A percentile compares a stretch with the other conserved stretches of the same genome.
phyloP scores from a whole-genome alignment of 1,140 invertebrate species.

The Hycleus cichorii region DNA sequence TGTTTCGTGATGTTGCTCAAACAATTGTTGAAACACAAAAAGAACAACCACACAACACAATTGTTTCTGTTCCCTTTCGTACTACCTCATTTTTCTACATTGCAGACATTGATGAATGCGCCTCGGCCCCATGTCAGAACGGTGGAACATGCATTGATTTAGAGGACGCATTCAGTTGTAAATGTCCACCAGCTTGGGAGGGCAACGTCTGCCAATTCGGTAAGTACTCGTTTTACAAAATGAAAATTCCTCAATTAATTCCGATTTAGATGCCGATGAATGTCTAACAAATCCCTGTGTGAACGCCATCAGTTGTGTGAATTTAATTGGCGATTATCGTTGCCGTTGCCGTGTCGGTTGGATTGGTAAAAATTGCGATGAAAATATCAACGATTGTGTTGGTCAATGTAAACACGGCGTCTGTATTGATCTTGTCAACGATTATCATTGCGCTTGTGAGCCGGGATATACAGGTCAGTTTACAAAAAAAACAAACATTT shows the following conservation, averaged over 20 bases:
- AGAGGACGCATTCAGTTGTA: slow-evolving; percentile 66
- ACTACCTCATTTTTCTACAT: slow-evolving; percentile 28
- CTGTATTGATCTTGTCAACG: slow-evolving; percentile 76
- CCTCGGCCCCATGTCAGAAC: slow-evolving; percentile 76
- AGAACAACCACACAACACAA: background rate
- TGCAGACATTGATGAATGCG: slow-evolving; percentile 76
- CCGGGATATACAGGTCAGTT: slow-evolving; percentile 67
- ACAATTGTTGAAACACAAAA: slow-evolving; percentile 5
- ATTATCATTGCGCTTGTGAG: slow-evolving; percentile 75
- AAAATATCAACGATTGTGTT: slow-evolving; percentile 83
- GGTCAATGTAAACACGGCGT: slow-evolving; percentile 82
- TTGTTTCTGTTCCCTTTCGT: background rate
- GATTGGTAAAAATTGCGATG: slow-evolving; percentile 78
- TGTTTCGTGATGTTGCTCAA: slow-evolving; percentile 6
- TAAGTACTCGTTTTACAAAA: background rate
- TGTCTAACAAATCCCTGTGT: slow-evolving; percentile 61
- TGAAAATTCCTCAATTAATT: background rate
- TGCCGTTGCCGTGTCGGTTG: slow-evolving; percentile 79
- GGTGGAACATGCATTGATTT: slow-evolving; percentile 76
- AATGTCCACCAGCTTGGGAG: slow-evolving; percentile 73
- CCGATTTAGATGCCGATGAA: slow-evolving; percentile 55
- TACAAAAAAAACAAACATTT: background rate
- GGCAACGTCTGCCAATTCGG: slow-evolving; percentile 67
- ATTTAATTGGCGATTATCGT: slow-evolving; percentile 73
- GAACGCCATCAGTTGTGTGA: slow-evolving; percentile 72